Base-by-base conservation (phyloP, 2,113 vertebrate species). In the Microcebus griseorufus region DNA sequence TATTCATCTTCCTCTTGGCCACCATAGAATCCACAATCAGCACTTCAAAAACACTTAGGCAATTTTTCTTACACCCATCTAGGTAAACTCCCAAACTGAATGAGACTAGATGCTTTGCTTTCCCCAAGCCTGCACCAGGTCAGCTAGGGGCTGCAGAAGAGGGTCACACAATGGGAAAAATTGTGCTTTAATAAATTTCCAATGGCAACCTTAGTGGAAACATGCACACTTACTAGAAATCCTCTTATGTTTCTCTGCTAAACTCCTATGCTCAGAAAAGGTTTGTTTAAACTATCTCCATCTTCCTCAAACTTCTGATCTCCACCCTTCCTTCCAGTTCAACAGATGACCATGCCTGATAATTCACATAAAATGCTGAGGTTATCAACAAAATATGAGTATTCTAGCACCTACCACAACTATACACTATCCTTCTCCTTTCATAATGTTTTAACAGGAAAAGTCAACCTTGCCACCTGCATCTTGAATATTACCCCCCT, bases 281-380 rank as follows among this genome's bases (percentile, higher is more conserved):
- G 55, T 12, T 69, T 91, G 84, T 88, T 60, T 29, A 73, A 55
- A 27, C 53, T 51, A 39, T 85, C 27, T 87, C 48, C 17, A 84
- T 64, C 58, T 62, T 86, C 37, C 75, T 90, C 75, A 92, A 81
- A 60, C 17, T 39, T 53, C 64, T 51, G n/a, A 90, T 79, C 17
- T 4, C 9, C 3, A 76, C 6, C n/a, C 67, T 87, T 83, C 34
- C 32, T 69, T 90, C n/a, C 76, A 89, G 13, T 82, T 48, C 76
- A 80, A 96, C 93, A 96, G 6, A 95, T n/a, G 34, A 58, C 10
- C 48, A n/a, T 27, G n/a, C 9, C 58, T 58, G 37, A 55, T 90
- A 27, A 92, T 90, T 94, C 32, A 86, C 55, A 87, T 70, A 78
- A 70, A 96, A 87, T 92, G 23, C 69, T 70, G 42, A 88, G 6